Conservation (phyloP, 2,797 vertebrate species). For the Leucoraja ocellata region DNA sequence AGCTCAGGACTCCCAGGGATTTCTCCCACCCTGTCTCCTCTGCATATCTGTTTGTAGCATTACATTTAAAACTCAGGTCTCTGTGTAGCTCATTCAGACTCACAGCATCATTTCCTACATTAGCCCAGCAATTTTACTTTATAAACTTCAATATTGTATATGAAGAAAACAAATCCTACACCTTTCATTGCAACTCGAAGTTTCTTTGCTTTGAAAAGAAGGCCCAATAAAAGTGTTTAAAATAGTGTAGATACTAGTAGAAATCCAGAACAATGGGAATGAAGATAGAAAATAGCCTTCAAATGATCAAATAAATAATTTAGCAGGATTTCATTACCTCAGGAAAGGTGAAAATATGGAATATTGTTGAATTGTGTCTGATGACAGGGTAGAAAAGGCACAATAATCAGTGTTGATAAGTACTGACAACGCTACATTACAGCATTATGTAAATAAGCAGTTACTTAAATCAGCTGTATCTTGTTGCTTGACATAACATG, state of each 20-base stretch:
- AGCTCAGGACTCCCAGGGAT: too few relatives aligned
- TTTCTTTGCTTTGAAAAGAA: not conserved
- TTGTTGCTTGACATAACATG: constrained; percentile 20
- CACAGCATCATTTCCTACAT: not conserved
- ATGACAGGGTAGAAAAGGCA: too few relatives aligned
- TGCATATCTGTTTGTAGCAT: too few relatives aligned
- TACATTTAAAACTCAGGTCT: too few relatives aligned
- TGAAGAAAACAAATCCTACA: not conserved
- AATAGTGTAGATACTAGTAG: too few relatives aligned
- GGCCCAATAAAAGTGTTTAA: not conserved
- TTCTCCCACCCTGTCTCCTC: too few relatives aligned
- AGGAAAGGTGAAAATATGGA: too few relatives aligned
- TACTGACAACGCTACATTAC: constrained; percentile 23
- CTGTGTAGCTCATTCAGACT: too few relatives aligned
- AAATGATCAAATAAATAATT: constrained; percentile 3
- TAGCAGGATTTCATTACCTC: too few relatives aligned
- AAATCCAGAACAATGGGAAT: not conserved
- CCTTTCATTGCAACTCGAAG: not conserved
- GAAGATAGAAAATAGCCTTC: not conserved
- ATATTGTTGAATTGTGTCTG: not conserved
- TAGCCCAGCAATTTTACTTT: not conserved
- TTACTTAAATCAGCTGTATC: constrained; percentile 11
- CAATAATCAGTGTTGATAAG: constrained; percentile 6
- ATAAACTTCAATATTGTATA: not conserved
- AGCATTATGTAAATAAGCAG: constrained; percentile 30